These are phyloP conservation scores for Etia nguti DNA, from an alignment of 2,113 vertebrate genomes.

Conservation along the genomic window DNA sequence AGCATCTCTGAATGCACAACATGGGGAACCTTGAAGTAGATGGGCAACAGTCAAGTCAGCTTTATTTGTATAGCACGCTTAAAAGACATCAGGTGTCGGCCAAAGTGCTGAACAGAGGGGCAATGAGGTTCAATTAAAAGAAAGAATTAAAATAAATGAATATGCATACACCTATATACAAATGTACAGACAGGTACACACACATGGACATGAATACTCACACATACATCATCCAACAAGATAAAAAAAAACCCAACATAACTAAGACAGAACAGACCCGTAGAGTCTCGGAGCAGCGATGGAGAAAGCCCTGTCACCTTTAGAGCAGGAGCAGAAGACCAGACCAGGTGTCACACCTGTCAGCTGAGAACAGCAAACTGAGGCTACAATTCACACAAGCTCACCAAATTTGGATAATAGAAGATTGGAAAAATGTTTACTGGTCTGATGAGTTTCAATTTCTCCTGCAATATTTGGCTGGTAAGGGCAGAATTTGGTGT, in stretches of 20 bases:
- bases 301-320: neutral
- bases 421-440: neutral
- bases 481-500: neutral
- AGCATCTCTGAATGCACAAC: neutral
- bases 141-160: too few relatives aligned
- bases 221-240: too few relatives aligned
- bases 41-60: too few relatives aligned
- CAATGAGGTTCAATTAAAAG: too few relatives aligned
- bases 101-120: too few relatives aligned
- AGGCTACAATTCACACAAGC: neutral
- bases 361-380: neutral
- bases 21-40: neutral
- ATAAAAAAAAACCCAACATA: too few relatives aligned
- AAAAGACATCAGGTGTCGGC: too few relatives aligned
- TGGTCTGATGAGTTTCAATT: neutral
- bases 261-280: too few relatives aligned
- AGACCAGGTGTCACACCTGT: neutral
- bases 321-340: neutral
- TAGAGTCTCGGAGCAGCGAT: accelerated
- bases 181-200: too few relatives aligned
- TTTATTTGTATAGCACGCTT: too few relatives aligned
- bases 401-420: neutral
- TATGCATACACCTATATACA: too few relatives aligned
- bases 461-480: neutral
- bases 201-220: too few relatives aligned